Base-by-base conservation (phyloP, 2,888 invertebrate species). In the Strigamia transsilvanica region DNA sequence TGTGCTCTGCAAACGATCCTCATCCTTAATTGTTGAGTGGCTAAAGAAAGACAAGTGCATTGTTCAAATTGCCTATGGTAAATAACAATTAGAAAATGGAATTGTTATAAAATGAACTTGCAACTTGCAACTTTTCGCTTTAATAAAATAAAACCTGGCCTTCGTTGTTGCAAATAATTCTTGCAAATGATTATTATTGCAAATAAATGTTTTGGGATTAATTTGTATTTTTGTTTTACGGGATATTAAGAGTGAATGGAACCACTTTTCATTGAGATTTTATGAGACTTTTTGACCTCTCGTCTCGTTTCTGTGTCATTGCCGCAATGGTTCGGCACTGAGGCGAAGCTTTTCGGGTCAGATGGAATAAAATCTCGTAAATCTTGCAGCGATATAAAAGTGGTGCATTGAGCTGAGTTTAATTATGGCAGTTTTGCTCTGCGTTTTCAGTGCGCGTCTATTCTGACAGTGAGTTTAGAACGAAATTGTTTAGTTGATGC, bases 1-100 rank as follows among this genome's bases (percentile, higher is more conserved):
- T 73, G 73, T 73, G 73, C 73, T 73, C 73, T 73, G 73, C 73
- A 73, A 73, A 73, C 73, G 73, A 73, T 73, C 73, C 73, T 73
- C 73, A 73, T 73, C 32, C 73, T 73, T 73, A 73, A 73, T 73
- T 32, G 73, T 73, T 73, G 73, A 73, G 73, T 73, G 32, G n/a
- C 73, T 73, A 73, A 73, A 73, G 73, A 73, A 73, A 73, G 73
- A 73, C 27, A 73, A 73, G 73, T 73, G 73, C 73, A 73, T 73
- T 73, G 73, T 73, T 73, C 73, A 73, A 73, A 73, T 66, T 73
- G 32, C 73, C 73, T 73, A 32, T 12, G 27, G 73, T 73, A 73
- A 73, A 73, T 73, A 73, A 73, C 73, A 32, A 73, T 73, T 73
- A 73, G 73, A 73, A 73, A 73, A 73, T 73, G 73, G 6, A 46